Conservation (phyloP, 2,797 vertebrate genomes). For the Eospalax fontanierii region DNA sequence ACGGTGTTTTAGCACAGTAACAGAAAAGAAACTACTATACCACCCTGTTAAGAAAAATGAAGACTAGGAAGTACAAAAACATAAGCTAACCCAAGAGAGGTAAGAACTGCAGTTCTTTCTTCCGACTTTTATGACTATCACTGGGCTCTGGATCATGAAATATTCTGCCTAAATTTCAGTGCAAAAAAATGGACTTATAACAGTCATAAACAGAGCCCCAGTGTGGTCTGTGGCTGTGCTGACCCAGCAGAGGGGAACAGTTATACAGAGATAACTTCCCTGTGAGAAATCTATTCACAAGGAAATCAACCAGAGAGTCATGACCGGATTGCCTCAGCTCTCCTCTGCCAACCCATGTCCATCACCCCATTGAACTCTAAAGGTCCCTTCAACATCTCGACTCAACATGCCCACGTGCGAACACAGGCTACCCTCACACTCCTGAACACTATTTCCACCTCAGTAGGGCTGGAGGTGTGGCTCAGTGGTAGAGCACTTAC, state of each 20-base stretch:
- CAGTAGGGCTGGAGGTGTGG: not conserved
- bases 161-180: conserved; percentile 10
- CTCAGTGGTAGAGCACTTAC: not conserved
- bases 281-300: conserved; percentile 42
- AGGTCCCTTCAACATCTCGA: not conserved
- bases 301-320: conserved; percentile 42
- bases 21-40: too few relatives aligned
- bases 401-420: not conserved
- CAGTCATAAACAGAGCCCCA: not conserved
- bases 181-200: not conserved
- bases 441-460: not conserved
- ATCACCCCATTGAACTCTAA: not conserved
- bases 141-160: not conserved
- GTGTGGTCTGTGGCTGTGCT: not conserved
- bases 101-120: not conserved
- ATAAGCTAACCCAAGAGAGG: not conserved
- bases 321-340: not conserved
- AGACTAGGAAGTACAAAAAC: not conserved
- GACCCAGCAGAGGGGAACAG: conserved; percentile 31
- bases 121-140: not conserved
- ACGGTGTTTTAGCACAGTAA: too few relatives aligned
- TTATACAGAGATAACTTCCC: not conserved
- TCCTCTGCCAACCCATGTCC: not conserved
- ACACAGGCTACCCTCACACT: not conserved
- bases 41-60: conserved; percentile 22